Base-by-base conservation (phyloP, 1,140 invertebrate species). In the Lepidurus packardi region DNA sequence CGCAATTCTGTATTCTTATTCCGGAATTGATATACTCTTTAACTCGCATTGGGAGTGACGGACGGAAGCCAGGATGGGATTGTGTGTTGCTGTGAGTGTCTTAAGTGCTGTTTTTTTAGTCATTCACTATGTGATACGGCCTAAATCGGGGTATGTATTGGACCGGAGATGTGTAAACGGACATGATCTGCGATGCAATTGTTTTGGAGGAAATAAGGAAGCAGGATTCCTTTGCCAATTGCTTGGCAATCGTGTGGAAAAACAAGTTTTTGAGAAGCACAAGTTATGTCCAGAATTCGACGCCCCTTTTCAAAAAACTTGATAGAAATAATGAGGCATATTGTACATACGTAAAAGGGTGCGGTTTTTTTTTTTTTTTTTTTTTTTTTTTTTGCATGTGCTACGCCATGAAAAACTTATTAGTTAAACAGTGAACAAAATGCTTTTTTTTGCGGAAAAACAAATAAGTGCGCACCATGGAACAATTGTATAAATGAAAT, bases 61-160 rank as follows among this genome's bases (percentile, higher is more conserved):
- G 34, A 34, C 21, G 6, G 6, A 21, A 65, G 16, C 45, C 45
- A 34, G 45, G 45, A 65, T 7, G 16, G 5, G 53, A 65, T 65
- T 7, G 53, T 65, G 53, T 65, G 21, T 65, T 9, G 53, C 53
- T 65, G 13, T 65, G 53, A 65, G 53, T 65, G 13, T 65, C 53
- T 65, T 13, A 65, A 65, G 53, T 65, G 53, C 53, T 65, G 53
- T 13, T 65, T 65, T 65, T 65, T 65, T 65, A 65, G 53, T 65
- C 53, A 65, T 65, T 65, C 53, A 65, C 53, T 65, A 65, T 65
- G 53, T 65, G 53, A 65, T 65, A 65, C 53, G 53, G 53, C 53
- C 53, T 21, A 13, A 65, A 65, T 65, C 21, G 53, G 53, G 47
- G 16, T 1, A 7, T 1, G 53, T 65, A 65, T 65, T 65, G 53